Conservation (phyloP, 2,113 vertebrate species). For the Albula goreensis region DNA sequence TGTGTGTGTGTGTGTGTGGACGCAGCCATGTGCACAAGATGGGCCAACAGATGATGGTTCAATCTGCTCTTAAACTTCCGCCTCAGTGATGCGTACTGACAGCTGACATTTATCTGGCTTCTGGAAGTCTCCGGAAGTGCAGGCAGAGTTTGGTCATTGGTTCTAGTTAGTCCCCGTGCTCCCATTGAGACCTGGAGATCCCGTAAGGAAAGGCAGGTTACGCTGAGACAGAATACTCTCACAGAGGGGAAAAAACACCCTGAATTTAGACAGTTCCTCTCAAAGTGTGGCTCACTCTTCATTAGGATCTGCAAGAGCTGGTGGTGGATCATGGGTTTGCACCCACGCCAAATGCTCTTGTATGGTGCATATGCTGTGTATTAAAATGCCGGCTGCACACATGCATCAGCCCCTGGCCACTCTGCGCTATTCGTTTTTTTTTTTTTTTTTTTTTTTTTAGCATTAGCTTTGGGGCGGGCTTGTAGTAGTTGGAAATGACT, state of each 20-base stretch:
- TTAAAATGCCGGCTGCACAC: not conserved
- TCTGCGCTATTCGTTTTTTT: not conserved
- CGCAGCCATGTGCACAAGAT: not conserved
- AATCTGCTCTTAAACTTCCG: constrained; percentile 11
- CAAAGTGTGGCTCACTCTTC: not conserved
- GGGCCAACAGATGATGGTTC: constrained; percentile 8
- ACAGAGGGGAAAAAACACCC: not conserved
- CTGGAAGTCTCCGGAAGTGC: not conserved
- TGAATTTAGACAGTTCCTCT: not conserved
- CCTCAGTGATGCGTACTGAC: not conserved
- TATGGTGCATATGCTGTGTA: not conserved
- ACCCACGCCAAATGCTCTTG: not conserved
- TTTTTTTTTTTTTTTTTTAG: not conserved
- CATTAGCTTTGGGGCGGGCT: not conserved
- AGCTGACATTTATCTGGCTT: constrained; percentile 13
- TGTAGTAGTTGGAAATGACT: not conserved
- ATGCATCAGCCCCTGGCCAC: not conserved
- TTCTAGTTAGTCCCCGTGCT: not conserved
- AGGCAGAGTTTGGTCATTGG: not conserved
- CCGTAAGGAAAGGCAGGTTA: not conserved
- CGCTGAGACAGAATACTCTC: not conserved
- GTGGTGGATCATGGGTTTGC: too few species aligned
- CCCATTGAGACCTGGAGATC: too few species aligned
- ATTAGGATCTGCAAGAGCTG: too few species aligned
- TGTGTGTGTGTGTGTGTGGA: not conserved